phyloP scores from a whole-genome alignment of 2,113 vertebrate genomes.

The Sorex fumeus region DNA sequence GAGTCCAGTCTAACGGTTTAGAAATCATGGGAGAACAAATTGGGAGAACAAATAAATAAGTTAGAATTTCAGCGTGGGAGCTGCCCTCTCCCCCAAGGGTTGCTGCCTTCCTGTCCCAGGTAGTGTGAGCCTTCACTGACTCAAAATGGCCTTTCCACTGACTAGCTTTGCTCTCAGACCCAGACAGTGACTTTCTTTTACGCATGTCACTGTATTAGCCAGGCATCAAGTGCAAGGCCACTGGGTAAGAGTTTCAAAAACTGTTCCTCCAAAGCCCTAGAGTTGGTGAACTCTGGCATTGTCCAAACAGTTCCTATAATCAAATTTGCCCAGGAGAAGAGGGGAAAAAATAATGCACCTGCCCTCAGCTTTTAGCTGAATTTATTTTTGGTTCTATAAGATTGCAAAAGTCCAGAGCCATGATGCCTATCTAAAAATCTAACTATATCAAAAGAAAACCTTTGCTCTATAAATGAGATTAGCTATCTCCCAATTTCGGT shows the following conservation, averaged over 20 bases:
- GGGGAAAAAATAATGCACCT: neutral
- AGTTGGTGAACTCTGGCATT: neutral
- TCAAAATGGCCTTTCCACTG: neutral
- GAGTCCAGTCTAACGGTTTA: neutral
- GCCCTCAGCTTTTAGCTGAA: neutral
- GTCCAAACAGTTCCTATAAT: fast-evolving
- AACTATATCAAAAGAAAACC: slow-evolving; percentile 77
- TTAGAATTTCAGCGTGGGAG: fast-evolving
- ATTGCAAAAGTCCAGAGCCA: slow-evolving; percentile 57
- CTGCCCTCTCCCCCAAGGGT: too few relatives aligned
- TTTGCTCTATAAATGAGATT: slow-evolving; percentile 78
- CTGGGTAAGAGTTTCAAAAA: neutral
- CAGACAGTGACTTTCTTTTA: slow-evolving; percentile 38
- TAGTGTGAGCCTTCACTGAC: neutral
- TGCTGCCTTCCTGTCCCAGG: neutral
- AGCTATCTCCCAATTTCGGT: slow-evolving; percentile 77
- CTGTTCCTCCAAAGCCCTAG: neutral
- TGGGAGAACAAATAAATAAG: neutral
- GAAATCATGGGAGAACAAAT: neutral
- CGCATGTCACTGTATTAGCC: neutral
- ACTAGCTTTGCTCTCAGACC: neutral
- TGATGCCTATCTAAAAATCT: slow-evolving; percentile 67
- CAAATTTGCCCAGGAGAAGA: neutral
- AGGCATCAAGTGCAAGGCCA: neutral
- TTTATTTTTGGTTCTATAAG: slow-evolving; percentile 43